phyloP scores from a whole-genome alignment of 2,797 vertebrate genomes.

The Alosa sapidissima region DNA sequence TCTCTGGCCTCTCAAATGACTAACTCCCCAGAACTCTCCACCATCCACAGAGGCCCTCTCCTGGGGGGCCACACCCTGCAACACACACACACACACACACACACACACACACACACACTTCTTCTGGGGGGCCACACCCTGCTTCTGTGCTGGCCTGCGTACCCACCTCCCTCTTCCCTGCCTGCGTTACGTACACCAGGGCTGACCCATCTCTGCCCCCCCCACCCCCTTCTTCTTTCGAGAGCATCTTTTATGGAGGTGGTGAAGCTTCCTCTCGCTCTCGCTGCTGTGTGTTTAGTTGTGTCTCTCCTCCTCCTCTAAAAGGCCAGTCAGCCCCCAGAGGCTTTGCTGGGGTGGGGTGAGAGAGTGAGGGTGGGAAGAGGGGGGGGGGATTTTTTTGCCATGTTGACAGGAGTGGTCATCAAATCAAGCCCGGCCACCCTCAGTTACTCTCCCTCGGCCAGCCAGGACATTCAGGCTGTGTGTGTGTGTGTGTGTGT shows the following conservation, averaged over 20 bases:
- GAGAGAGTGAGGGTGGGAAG: neutral
- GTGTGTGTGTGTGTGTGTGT: neutral
- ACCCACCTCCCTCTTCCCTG: neutral
- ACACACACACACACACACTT: no score
- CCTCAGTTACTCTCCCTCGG: slow-evolving; percentile 27
- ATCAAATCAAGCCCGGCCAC: slow-evolving; percentile 26
- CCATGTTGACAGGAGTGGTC: slow-evolving; percentile 28
- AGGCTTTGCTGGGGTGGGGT: neutral
- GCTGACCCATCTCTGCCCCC: no score
- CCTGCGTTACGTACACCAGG: neutral
- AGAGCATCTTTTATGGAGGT: no score
- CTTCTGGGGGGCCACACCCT: neutral
- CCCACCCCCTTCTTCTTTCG: neutral
- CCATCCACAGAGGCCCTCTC: neutral
- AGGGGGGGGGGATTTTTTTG: slow-evolving; percentile 6
- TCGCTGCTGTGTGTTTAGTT: neutral
- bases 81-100: no score
- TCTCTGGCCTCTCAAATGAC: neutral
- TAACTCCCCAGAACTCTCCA: neutral
- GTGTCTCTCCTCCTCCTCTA: neutral
- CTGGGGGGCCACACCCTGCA: neutral
- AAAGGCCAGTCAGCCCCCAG: neutral
- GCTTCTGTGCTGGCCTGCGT: neutral
- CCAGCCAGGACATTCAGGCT: neutral
- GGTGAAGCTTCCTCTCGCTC: neutral